A percentile compares a stretch with the other conserved stretches of the same genome.
Conservation (phyloP, 2,113 vertebrate genomes). For the Tyrannus savana region DNA sequence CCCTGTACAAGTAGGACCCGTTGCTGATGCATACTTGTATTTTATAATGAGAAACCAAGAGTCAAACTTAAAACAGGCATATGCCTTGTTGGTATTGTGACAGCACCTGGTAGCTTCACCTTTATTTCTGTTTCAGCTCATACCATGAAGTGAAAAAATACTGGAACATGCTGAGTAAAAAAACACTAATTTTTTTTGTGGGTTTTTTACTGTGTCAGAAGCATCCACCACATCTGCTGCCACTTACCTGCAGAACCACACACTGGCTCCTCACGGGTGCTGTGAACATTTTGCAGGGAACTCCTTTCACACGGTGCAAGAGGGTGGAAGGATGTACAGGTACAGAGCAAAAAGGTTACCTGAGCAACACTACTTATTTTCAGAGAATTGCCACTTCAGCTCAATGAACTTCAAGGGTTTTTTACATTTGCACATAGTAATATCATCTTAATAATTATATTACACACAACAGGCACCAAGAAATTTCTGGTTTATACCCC, state of each 20-base stretch:
- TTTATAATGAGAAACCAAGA: background rate
- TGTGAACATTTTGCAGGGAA: background rate
- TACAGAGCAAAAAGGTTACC: background rate
- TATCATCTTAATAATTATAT: background rate
- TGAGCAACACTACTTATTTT: background rate
- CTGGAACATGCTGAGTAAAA: background rate
- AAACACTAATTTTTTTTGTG: too few species aligned
- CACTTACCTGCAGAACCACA: background rate
- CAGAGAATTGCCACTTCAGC: background rate
- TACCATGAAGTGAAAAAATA: background rate
- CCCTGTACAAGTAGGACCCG: background rate
- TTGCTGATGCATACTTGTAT: background rate
- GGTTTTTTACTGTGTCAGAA: background rate
- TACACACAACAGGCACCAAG: background rate
- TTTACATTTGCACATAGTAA: background rate
- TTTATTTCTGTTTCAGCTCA: background rate
- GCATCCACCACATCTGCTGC: background rate
- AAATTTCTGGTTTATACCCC: background rate
- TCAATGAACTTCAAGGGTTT: background rate
- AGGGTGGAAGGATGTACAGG: background rate
- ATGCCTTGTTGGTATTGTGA: background rate
- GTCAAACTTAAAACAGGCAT: background rate
- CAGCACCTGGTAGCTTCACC: background rate
- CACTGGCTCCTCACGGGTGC: accelerated
- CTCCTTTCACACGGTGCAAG: background rate